Conservation (phyloP, 2,113 vertebrate genomes). For the Mirounga angustirostris region DNA sequence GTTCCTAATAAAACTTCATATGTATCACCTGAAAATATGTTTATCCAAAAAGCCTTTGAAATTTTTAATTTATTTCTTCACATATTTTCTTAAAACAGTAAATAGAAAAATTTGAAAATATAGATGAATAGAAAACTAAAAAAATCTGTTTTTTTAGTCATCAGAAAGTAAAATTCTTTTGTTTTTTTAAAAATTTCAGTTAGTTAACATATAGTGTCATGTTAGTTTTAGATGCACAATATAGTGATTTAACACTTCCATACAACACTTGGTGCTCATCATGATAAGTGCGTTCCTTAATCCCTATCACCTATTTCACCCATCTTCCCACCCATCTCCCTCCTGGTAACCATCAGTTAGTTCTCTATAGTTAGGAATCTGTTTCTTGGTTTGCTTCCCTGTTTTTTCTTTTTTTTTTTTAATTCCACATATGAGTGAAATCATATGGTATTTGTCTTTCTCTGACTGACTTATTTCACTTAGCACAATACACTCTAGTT, state of each 20-base stretch:
- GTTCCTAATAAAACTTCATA: background rate
- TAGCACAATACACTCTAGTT: background rate
- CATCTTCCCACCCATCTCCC: background rate
- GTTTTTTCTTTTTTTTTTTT: background rate
- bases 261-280: background rate
- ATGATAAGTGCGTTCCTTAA: background rate
- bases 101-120: background rate
- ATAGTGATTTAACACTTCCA: background rate
- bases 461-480: background rate
- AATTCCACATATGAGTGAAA: background rate
- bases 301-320: background rate
- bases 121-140: background rate
- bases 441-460: background rate
- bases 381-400: background rate
- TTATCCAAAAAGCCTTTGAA: slow-evolving; percentile 4
- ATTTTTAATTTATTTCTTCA: background rate
- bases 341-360: background rate
- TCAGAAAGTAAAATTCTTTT: background rate
- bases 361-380: background rate
- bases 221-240: background rate
- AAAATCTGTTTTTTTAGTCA: background rate
- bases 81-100: slow-evolving; percentile 13
- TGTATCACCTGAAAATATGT: background rate
- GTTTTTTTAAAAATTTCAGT: background rate
- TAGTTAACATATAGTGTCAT: background rate